Conservation (phyloP, 2,797 vertebrate species). For the Eupleurogrammus muticus region DNA sequence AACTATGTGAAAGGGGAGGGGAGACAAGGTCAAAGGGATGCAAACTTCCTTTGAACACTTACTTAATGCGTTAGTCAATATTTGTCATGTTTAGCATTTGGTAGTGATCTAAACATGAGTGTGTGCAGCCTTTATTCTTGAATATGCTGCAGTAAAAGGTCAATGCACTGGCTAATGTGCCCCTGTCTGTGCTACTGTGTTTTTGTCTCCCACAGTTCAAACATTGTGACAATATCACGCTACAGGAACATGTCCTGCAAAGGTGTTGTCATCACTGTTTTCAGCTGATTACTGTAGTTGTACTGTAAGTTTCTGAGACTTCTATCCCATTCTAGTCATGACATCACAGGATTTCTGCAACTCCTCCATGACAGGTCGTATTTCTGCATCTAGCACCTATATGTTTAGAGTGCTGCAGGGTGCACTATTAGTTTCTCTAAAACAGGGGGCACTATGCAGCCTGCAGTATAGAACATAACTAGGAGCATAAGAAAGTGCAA, state of each 20-base stretch:
- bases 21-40: neutral
- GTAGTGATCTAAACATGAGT: neutral
- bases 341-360: slow-evolving; percentile 10
- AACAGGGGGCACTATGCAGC: slow-evolving; percentile 49
- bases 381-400: neutral
- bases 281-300: neutral
- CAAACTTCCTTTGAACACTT: slow-evolving; percentile 9
- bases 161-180: neutral
- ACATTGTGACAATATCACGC: neutral
- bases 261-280: neutral
- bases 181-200: neutral
- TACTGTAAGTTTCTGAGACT: neutral
- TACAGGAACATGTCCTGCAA: neutral
- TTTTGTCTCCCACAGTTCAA: neutral
- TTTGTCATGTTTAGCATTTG: slow-evolving; percentile 5
- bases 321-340: neutral
- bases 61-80: slow-evolving; percentile 10
- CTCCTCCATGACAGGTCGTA: slow-evolving; percentile 6
- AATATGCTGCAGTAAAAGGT: neutral
- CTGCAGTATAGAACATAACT: neutral
- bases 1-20: slow-evolving; percentile 4
- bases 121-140: neutral
- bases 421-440: slow-evolving; percentile 26
- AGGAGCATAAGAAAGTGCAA: neutral
- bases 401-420: slow-evolving; percentile 39